These are phyloP conservation scores for Aphaenogaster ashmeadi DNA, from an alignment of 1,140 invertebrate genomes.

Conservation along the genomic window DNA sequence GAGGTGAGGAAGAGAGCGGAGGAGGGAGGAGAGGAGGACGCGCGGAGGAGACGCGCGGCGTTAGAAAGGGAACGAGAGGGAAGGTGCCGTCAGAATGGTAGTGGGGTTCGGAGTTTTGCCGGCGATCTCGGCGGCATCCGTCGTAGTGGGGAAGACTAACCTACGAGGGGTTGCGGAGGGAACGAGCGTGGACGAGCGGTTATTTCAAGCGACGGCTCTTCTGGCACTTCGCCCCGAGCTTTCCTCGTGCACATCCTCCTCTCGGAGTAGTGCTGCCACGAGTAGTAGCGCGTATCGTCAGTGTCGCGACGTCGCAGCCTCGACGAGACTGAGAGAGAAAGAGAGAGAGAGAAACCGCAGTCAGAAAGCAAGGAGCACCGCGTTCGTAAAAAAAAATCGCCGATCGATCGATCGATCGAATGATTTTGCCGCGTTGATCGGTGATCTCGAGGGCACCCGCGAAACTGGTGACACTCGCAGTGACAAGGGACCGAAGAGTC, in stretches of 20 bases:
- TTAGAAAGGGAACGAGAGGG: slow-evolving; percentile 35
- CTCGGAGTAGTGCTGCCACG: slow-evolving; percentile 71
- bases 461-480: background rate
- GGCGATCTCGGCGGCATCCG: slow-evolving; percentile 47
- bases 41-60: background rate
- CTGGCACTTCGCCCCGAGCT: slow-evolving; percentile 86
- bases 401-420: background rate
- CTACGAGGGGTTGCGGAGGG: slow-evolving; percentile 74
- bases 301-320: slow-evolving; percentile 70
- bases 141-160: slow-evolving; percentile 67
- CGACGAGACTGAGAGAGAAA: background rate
- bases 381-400: no score
- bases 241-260: slow-evolving; percentile 83
- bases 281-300: slow-evolving; percentile 57
- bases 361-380: background rate
- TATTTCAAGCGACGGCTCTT: slow-evolving; percentile 86
- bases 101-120: slow-evolving; percentile 65
- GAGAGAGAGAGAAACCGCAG: background rate
- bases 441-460: background rate
- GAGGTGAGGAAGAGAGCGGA: background rate
- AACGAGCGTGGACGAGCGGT: slow-evolving; percentile 84
- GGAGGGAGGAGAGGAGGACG: background rate
- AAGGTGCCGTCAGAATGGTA: slow-evolving; percentile 30
- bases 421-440: background rate
- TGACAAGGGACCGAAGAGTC: background rate